These are phyloP conservation scores for Parapristionchus giblindavisi DNA, from an alignment of 2,888 invertebrate genomes.

Conservation along the genomic window DNA sequence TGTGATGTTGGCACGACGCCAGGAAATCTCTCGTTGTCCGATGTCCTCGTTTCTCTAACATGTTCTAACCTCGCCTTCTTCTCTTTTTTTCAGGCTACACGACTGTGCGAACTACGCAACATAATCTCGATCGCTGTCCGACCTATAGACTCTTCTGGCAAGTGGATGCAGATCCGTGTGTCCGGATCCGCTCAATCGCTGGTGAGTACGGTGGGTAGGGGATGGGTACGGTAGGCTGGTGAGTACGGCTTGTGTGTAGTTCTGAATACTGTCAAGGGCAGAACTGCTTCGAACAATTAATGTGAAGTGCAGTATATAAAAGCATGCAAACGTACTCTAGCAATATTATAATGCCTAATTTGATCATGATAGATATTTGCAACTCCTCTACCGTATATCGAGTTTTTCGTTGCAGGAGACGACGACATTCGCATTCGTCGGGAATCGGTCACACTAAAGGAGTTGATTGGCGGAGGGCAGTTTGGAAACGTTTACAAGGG, in stretches of 20 bases:
- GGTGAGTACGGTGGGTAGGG: conserved; percentile 70
- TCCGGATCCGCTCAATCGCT: conserved; percentile 74
- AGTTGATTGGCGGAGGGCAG: conserved; percentile 95
- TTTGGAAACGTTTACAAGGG: conserved; percentile 98
- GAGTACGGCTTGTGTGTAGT: too few species aligned
- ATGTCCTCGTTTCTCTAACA: too few species aligned
- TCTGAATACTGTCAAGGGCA: too few species aligned
- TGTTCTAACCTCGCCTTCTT: too few species aligned
- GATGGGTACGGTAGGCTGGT: conserved; percentile 96
- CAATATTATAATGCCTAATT: background rate
- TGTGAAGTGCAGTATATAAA: too few species aligned
- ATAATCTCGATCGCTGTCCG: conserved; percentile 84
- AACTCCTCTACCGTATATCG: background rate
- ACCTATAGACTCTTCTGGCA: conserved; percentile 71
- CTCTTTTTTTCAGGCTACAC: conserved; percentile 68
- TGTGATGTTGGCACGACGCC: too few species aligned
- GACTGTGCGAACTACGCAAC: conserved; percentile 86
- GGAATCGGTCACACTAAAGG: conserved; percentile 85
- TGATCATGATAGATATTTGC: background rate
- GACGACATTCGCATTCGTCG: conserved; percentile 74
- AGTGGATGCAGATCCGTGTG: conserved; percentile 76
- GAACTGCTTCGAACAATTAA: conserved; percentile 53
- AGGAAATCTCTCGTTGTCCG: too few species aligned
- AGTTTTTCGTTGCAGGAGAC: conserved; percentile 39
- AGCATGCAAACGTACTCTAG: conserved; percentile 31